phyloP scores from a whole-genome alignment of 2,888 invertebrate species.

The Lysandra bellargus region DNA sequence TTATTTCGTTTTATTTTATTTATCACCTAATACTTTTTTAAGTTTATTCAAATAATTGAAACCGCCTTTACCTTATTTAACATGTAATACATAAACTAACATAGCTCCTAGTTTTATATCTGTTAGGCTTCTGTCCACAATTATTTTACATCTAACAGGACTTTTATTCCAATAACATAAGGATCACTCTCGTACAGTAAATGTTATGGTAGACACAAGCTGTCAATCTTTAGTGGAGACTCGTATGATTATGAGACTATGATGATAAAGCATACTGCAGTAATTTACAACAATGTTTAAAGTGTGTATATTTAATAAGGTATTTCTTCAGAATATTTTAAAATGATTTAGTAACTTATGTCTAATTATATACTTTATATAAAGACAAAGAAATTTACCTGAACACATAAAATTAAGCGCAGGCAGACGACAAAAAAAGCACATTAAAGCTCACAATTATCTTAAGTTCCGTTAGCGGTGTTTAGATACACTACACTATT shows the following conservation, averaged over 20 bases:
- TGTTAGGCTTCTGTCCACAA: not conserved
- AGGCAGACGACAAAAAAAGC: conserved; percentile 3
- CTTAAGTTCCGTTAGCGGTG: not conserved
- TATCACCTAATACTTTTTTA: not conserved
- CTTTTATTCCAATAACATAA: not conserved
- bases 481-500: not conserved
- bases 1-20: not conserved
- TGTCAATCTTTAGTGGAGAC: too few species aligned
- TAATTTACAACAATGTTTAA: not conserved
- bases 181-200: too few species aligned
- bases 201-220: too few species aligned
- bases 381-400: not conserved
- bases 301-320: not conserved
- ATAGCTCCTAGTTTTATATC: not conserved
- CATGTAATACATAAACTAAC: not conserved
- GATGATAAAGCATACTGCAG: too few species aligned
- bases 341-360: not conserved
- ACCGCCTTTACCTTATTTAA: not conserved
- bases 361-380: not conserved
- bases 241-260: too few species aligned
- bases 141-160: not conserved
- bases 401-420: not conserved
- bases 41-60: not conserved
- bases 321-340: not conserved
- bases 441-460: conserved; percentile 1